These are phyloP conservation scores for Eidolon dupreanum DNA, from an alignment of 2,797 vertebrate species.

Conservation along the genomic window DNA sequence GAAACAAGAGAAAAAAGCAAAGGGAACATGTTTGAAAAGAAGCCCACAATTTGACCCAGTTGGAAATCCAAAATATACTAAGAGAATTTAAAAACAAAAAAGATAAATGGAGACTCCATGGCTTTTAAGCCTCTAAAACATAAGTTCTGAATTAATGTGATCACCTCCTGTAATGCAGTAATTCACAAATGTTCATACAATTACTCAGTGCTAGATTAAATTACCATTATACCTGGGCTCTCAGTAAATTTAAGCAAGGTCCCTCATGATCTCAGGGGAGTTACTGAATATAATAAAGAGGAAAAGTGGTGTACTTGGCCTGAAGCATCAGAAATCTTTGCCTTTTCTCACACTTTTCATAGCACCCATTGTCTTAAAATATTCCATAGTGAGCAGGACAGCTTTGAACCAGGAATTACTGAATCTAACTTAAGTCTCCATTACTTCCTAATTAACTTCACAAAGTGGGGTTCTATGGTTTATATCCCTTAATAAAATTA, in stretches of 20 bases:
- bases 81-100: background rate
- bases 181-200: background rate
- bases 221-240: background rate
- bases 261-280: background rate
- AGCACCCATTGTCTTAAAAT: background rate
- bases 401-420: background rate
- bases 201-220: background rate
- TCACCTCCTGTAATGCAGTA: background rate
- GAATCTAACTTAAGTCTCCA: no score
- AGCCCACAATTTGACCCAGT: background rate
- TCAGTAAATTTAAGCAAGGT: background rate
- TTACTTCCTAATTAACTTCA: background rate
- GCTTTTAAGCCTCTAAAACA: background rate
- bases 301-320: background rate
- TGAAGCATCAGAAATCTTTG: background rate
- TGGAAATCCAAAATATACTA: background rate
- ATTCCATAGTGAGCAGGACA: background rate
- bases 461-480: background rate
- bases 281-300: background rate
- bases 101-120: background rate
- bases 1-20: background rate
- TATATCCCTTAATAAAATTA: background rate
- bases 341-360: background rate
- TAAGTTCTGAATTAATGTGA: background rate
- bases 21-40: background rate